phyloP scores from a whole-genome alignment of 2,888 invertebrate species.

The Heteropelma amictum region DNA sequence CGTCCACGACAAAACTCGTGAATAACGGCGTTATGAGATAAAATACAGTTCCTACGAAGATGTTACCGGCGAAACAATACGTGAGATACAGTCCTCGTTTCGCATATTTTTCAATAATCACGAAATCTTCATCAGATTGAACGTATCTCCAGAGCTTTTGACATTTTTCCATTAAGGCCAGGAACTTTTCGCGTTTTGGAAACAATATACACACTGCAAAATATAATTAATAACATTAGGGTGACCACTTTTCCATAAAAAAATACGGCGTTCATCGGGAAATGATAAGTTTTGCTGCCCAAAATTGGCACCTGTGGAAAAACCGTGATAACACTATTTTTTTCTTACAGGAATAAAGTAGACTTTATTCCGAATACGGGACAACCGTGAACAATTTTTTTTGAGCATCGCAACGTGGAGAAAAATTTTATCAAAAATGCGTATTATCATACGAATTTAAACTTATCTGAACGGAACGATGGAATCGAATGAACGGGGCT shows the following conservation, averaged over 20 bases:
- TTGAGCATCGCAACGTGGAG: too few relatives aligned
- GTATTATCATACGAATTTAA: too few relatives aligned
- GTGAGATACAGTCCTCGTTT: slow-evolving; percentile 51
- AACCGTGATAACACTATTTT: too few relatives aligned
- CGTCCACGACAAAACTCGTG: slow-evolving; percentile 14
- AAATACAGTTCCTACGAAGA: slow-evolving; percentile 51
- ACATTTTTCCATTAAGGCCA: slow-evolving; percentile 44
- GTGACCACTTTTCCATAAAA: background rate
- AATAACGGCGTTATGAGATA: slow-evolving; percentile 37
- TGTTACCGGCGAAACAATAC: slow-evolving; percentile 52
- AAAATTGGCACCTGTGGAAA: too few relatives aligned
- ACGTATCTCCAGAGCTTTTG: slow-evolving; percentile 58
- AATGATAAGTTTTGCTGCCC: too few relatives aligned
- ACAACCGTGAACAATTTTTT: too few relatives aligned
- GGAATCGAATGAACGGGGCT: too few relatives aligned
- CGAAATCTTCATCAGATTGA: slow-evolving; percentile 32
- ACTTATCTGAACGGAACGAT: too few relatives aligned
- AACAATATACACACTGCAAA: slow-evolving; percentile 36
- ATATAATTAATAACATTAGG: background rate
- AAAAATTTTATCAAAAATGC: too few relatives aligned
- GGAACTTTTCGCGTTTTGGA: slow-evolving; percentile 33
- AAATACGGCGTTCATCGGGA: background rate
- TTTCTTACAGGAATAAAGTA: too few relatives aligned
- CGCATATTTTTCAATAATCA: slow-evolving; percentile 33
- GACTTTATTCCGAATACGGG: too few relatives aligned